phyloP scores from a whole-genome alignment of 2,113 vertebrate genomes.

The Anthoscopus minutus region DNA sequence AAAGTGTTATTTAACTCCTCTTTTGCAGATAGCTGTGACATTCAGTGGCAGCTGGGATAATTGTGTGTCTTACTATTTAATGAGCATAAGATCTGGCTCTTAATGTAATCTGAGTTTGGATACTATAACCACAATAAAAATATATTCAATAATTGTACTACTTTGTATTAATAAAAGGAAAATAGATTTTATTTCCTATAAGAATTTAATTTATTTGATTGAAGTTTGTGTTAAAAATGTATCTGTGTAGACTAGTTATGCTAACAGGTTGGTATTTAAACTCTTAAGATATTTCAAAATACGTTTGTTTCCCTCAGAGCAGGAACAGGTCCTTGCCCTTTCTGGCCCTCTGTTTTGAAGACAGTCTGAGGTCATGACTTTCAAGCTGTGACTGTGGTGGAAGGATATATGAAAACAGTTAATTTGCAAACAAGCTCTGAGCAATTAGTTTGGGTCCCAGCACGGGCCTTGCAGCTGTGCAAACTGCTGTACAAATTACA shows the following conservation, averaged over 20 bases:
- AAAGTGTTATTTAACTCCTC: slow-evolving; percentile 17
- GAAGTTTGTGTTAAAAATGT: not conserved
- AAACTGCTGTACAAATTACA: not conserved
- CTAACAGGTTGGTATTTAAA: not conserved
- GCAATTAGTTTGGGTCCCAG: slow-evolving; percentile 3
- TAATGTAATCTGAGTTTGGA: slow-evolving; percentile 20
- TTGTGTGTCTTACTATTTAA: slow-evolving; percentile 8
- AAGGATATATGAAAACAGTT: not conserved
- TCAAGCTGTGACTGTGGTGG: not conserved
- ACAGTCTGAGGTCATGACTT: not conserved
- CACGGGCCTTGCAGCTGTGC: not conserved
- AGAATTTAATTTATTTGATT: not conserved
- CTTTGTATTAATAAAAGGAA: slow-evolving; percentile 14
- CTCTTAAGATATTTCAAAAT: not conserved
- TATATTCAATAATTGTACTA: not conserved
- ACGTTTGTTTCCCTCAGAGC: not conserved
- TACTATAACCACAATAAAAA: not conserved
- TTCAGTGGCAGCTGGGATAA: slow-evolving; percentile 26
- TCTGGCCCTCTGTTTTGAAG: not conserved
- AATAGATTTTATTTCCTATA: not conserved
- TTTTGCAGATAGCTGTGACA: not conserved
- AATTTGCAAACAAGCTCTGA: slow-evolving; percentile 17
- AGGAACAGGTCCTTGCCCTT: not conserved
- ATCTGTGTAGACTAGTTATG: not conserved
- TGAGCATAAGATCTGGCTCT: not conserved